Evolutionary conservation across 2,888 invertebrate species (phyloP).

Genomic region (Metellina segmentata): DNA sequence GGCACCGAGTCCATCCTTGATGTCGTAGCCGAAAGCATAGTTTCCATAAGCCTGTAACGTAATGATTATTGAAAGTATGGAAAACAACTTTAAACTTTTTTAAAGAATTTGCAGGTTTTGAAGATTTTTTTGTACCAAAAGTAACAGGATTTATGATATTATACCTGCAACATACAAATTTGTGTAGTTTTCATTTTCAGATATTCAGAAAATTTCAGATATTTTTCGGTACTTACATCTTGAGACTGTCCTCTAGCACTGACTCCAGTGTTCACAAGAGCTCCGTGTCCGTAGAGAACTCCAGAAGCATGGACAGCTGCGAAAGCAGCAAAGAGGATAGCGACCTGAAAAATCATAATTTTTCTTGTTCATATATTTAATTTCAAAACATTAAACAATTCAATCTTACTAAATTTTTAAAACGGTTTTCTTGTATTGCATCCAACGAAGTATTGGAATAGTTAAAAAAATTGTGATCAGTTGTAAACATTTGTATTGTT

Average conservation of each 20-base stretch:
- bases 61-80: constrained; percentile 14
- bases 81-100: background rate
- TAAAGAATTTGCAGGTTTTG: no score
- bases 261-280: constrained; percentile 2
- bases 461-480: no score
- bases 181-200: no score
- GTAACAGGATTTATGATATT: no score
- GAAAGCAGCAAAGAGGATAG: constrained; percentile 37
- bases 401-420: no score
- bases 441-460: no score
- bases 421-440: no score
- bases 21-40: constrained; percentile 70
- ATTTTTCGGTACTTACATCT: constrained; percentile 7
- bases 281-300: background rate
- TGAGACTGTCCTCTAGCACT: constrained; percentile 4
- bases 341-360: constrained; percentile 5
- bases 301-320: constrained; percentile 8
- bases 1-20: constrained; percentile 67
- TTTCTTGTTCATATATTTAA: no score
- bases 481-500: no score
- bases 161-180: no score
- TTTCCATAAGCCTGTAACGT: background rate
- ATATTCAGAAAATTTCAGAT: background rate
- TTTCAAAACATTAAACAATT: no score
- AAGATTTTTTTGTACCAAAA: no score